Percentiles rank a stretch among this genome's conserved stretches.
Evolutionary conservation across 53 echinoderm and acorn worm genomes (phyloP).

Genomic region (Hippasteria phrygiana): DNA sequence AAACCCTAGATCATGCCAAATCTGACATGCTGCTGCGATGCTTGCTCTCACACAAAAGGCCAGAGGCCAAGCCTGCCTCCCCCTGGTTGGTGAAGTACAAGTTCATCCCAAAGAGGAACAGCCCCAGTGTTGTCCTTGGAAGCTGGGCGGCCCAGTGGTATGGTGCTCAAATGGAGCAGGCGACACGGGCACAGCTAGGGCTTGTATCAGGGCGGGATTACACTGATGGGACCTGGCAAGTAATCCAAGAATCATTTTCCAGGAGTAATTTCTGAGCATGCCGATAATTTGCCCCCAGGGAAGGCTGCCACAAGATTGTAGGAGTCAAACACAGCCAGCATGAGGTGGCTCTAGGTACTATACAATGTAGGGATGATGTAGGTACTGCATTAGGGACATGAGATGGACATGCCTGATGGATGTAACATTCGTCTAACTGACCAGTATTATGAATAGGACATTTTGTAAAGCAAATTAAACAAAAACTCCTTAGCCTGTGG

Average conservation of each 20-base stretch:
- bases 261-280: conserved; percentile 68
- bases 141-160: neutral
- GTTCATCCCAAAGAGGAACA: conserved; percentile 33
- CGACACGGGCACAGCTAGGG: conserved; percentile 73
- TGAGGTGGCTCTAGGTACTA: neutral
- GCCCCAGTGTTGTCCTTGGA: conserved; percentile 33
- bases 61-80: conserved; percentile 29
- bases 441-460: neutral
- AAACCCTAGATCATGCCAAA: conserved; percentile 45
- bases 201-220: conserved; percentile 62
- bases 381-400: neutral
- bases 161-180: conserved; percentile 62
- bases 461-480: neutral
- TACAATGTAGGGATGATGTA: too few relatives aligned
- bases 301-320: conserved; percentile 32
- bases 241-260: conserved; percentile 76
- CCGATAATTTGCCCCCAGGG: conserved; percentile 73
- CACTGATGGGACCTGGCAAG: conserved; percentile 67
- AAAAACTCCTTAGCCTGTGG: neutral
- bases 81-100: conserved; percentile 3
- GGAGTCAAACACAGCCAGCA: conserved; percentile 51
- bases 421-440: neutral
- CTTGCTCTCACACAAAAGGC: conserved; percentile 39
- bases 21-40: too few relatives aligned
- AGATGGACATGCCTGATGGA: neutral